Evolutionary conservation across 2,888 invertebrate species (phyloP).

Genomic region (Cepaea hortensis): DNA sequence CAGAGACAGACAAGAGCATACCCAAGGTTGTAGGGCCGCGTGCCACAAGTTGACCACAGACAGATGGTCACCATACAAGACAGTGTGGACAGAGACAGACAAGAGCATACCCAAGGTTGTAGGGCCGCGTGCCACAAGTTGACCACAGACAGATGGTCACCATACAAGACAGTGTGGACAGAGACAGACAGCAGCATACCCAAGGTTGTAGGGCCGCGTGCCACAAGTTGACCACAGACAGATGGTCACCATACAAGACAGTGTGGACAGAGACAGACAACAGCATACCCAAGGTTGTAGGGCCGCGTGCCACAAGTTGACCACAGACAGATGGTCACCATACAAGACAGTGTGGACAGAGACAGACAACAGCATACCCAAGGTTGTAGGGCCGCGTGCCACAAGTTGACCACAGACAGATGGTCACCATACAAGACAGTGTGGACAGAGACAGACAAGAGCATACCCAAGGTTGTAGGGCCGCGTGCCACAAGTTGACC

Average conservation of each 20-base stretch:
- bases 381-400: slow-evolving; percentile 2
- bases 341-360: no score
- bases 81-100: no score
- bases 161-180: slow-evolving; percentile 52
- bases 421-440: slow-evolving; percentile 52
- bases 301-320: slow-evolving; percentile 46
- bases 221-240: slow-evolving; percentile 55
- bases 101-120: slow-evolving; percentile 22
- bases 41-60: slow-evolving; percentile 54
- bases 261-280: no score
- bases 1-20: neutral
- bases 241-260: slow-evolving; percentile 53
- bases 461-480: slow-evolving; percentile 25
- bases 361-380: slow-evolving; percentile 23
- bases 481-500: slow-evolving; percentile 50
- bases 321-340: slow-evolving; percentile 55
- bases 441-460: neutral
- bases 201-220: neutral
- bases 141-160: slow-evolving; percentile 55
- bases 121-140: slow-evolving; percentile 41
- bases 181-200: slow-evolving; percentile 14
- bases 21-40: slow-evolving; percentile 2
- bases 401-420: slow-evolving; percentile 55
- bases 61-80: slow-evolving; percentile 54
- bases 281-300: slow-evolving; percentile 24